Evolutionary conservation across 2,113 vertebrate genomes (phyloP), one percentile per base, ranked within the genome.

Genomic region (Coracopsis vasa): DNA sequence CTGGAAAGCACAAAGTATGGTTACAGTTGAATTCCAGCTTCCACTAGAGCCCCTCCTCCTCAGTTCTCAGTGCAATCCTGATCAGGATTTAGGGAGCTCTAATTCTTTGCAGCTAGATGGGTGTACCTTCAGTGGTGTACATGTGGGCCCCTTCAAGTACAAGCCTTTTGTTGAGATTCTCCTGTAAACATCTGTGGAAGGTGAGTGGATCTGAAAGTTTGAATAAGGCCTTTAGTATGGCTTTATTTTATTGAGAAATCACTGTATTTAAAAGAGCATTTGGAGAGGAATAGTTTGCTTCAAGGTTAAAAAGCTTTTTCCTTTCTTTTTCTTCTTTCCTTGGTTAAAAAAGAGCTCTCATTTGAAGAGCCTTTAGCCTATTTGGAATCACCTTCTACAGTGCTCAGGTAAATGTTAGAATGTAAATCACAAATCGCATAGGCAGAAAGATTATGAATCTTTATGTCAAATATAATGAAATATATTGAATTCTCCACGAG

Each of bases 401-500:
- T 33, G 56, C 44, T 64, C 80, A 31, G 56, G 25, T 86, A 90
- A 94, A 78, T 27, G n/a, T 87, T 92, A 65, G 9, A 62, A 27
- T 27, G 19, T 67, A 83, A 65, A 81, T 91, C 71, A 50, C 69
- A 86, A 86, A 80, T 96, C 82, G 75, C 2, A 6, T 9, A 58
- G 62, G 74, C 37, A 50, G 28, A 39, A 72, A 53, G 35, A 73
- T 87, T 65, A 53, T 86, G 67, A 73, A 61, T 72, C 82, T 87
- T 94, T 5, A 3, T 24, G 45, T 92, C 24, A 45, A 71, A 70
- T 82, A 33, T 81, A 92, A 94, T 95, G 35, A 72, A 96, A 72
- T 79, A 17, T 25, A 84, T 85, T 84, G 80, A 73, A 85, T 81
- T 92, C 37, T 89, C 56, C 31, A 66, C 44, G 64, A 87, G 72